A percentile compares a stretch with the other conserved stretches of the same genome.
Conservation (phyloP, 2,797 vertebrate genomes). For the Pristis pectinata region DNA sequence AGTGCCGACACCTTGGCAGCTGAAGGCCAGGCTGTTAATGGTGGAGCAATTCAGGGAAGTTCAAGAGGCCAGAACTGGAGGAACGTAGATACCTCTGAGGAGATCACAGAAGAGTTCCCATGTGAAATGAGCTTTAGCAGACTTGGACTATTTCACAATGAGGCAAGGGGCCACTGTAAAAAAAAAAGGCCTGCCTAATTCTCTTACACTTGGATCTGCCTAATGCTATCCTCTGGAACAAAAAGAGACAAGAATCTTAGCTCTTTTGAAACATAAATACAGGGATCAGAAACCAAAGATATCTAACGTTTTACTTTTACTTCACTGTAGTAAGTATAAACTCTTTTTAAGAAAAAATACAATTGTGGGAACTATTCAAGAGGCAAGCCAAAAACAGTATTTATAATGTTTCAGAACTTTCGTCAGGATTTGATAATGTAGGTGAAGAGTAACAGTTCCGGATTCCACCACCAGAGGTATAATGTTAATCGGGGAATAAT, state of each 20-base stretch:
- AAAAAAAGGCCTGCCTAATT: neutral
- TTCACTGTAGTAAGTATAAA: neutral
- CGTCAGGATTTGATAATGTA: neutral
- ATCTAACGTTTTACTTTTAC: neutral
- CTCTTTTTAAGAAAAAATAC: neutral
- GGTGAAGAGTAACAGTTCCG: no score
- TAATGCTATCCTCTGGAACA: neutral
- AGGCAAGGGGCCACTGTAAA: neutral
- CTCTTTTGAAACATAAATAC: neutral
- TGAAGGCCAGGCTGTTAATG: no score
- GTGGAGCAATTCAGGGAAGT: no score
- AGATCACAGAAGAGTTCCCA: neutral
- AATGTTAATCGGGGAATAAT: no score
- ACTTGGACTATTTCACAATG: neutral
- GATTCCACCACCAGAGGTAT: no score
- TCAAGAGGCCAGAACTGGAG: no score
- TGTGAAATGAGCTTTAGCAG: neutral
- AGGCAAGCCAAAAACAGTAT: no score
- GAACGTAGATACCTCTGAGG: no score
- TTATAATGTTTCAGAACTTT: no score
- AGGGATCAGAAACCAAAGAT: neutral
- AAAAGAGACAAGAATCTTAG: neutral
- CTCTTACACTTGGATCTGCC: neutral
- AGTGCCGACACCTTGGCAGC: no score
- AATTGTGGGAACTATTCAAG: neutral